Evolutionary conservation across 1,140 invertebrate species (phyloP).

Genomic region (Hyles euphorbiae): DNA sequence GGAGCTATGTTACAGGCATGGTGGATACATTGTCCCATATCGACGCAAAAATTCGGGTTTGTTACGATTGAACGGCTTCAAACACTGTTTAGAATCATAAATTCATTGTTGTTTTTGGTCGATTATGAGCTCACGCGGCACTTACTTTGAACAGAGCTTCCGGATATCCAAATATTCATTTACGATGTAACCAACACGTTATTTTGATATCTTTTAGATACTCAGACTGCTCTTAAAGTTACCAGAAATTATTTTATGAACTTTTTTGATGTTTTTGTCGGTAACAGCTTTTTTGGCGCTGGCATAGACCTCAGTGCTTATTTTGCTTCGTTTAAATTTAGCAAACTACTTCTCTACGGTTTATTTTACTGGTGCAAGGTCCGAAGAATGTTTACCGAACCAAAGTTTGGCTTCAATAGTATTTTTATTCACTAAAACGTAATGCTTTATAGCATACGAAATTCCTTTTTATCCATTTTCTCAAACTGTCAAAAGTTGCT

Average conservation of each 20-base stretch:
- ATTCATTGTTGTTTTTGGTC: not conserved
- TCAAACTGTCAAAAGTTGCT: conserved; percentile 9
- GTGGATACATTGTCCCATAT: conserved; percentile 14
- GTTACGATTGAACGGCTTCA: conserved; percentile 8
- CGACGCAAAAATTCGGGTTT: conserved; percentile 13
- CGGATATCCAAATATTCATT: conserved; percentile 11
- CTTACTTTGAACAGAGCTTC: conserved; percentile 15
- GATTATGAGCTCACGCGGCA: conserved; percentile 15
- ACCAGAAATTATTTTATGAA: conserved; percentile 11
- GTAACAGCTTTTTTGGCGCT: too few species aligned
- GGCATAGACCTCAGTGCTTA: conserved; percentile 21
- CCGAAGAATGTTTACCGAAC: not conserved
- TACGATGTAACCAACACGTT: conserved; percentile 9
- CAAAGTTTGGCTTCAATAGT: conserved; percentile 1
- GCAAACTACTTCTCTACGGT: conserved; percentile 24
- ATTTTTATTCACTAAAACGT: not conserved
- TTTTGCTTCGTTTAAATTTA: conserved; percentile 40
- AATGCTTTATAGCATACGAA: not conserved
- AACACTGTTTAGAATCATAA: conserved; percentile 18
- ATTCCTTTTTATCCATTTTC: too few species aligned
- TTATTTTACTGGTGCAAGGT: not conserved
- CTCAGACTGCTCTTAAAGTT: conserved; percentile 11
- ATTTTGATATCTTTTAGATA: conserved; percentile 12
- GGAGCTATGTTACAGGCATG: too few species aligned
- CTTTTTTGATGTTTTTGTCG: conserved; percentile 13